Base-by-base conservation (phyloP, 2,113 vertebrate genomes). In the Onychostoma macrolepis region DNA sequence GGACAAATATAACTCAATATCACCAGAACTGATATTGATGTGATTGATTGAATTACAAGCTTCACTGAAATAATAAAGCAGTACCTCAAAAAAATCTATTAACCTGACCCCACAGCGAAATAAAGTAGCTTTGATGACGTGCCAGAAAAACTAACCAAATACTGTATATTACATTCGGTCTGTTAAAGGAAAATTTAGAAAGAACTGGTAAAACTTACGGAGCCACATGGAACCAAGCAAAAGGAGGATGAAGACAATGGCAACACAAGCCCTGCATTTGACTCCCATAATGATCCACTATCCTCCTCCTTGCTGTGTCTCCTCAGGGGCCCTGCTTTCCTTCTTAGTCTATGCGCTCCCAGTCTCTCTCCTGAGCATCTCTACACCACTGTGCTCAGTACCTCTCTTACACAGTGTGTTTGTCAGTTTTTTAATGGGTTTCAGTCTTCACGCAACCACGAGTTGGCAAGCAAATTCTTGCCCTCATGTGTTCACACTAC, bases 211-310 rank as follows among this genome's bases (percentile, higher is more conserved):
- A 5, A n/a, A 89, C 90, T 89, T 67, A 89, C 88, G 2, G 13
- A 89, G 30, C 88, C 88, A 90, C 48, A 85, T 9, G 15, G 82
- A 28, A 24, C 78, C 83, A 26, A 89, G 2, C 28, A 87, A 79
- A 67, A 87, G 7, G n/a, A 67, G 8, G 82, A 88, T 85, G 67
- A 88, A 75, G 77, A 89, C 17, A 38, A 89, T 36, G 56, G 88
- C 86, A 50, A 89, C 58, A 45, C 33, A 43, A 19, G 87, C 85
- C 24, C 41, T 77, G 65, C 86, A 71, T 72, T 53, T 88, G 10
- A 89, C 84, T 86, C 86, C 86, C 90, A 89, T 89, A 9, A 13
- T 88, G 61, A n/a, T 53, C 7, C 50, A 7, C 67, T 17, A 26
- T 75, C 10, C 21, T 63, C 65, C 19, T 38, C 36, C 28, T 15